Evolutionary conservation across 2,797 vertebrate species (phyloP).

Genomic region (Apodemus agrarius): DNA sequence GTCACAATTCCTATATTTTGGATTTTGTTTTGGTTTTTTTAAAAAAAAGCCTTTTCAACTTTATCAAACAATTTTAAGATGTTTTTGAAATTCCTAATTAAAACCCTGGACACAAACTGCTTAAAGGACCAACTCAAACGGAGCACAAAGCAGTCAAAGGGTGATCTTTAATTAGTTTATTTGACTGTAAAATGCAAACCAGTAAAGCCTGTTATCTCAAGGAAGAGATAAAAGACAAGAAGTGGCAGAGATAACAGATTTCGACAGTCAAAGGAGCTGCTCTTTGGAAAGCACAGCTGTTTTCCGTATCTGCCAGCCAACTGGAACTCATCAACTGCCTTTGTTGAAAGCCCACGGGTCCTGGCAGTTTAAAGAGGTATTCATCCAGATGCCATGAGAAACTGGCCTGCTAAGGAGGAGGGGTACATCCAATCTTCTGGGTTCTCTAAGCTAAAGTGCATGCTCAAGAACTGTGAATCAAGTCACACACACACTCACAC

Average conservation of each 20-base stretch:
- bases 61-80: conserved; percentile 68
- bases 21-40: not conserved
- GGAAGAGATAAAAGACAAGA: conserved; percentile 75
- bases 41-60: conserved; percentile 56
- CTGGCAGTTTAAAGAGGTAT: conserved; percentile 31
- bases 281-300: conserved; percentile 68
- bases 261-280: conserved; percentile 54
- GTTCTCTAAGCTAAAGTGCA: not conserved
- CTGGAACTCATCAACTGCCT: conserved; percentile 71
- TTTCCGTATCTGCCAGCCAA: conserved; percentile 68
- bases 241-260: conserved; percentile 73
- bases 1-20: conserved; percentile 13
- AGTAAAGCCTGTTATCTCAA: conserved; percentile 72
- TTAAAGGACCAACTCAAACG: conserved; percentile 77
- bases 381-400: not conserved
- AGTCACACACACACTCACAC: not conserved
- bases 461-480: not conserved
- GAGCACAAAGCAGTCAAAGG: conserved; percentile 61
- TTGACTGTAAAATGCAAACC: conserved; percentile 77
- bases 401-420: not conserved
- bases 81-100: conserved; percentile 72
- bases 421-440: no score
- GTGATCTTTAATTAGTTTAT: conserved; percentile 76
- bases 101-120: conserved; percentile 72
- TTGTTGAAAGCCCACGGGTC: conserved; percentile 60